Base-by-base conservation (phyloP, 2,797 vertebrate species). In the Carapus acus region DNA sequence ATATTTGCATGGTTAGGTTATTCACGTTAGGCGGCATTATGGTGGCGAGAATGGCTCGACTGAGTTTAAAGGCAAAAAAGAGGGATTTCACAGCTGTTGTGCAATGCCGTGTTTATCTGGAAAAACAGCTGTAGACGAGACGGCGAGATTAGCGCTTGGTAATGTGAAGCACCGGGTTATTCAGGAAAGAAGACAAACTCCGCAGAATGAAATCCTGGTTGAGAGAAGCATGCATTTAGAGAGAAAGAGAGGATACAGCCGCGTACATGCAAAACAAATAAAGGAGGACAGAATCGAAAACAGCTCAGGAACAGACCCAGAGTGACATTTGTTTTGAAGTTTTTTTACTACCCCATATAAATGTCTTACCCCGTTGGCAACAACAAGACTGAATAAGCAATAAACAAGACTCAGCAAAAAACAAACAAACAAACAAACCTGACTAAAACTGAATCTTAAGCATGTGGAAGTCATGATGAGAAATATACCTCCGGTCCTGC, bases 1-100 rank as follows among this genome's bases (percentile, higher is more conserved):
- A 85, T 70, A 82, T 75, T 76, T 62, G 63, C 58, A 79, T 64
- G 60, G 73, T 84, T 71, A 83, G 67, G 45, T 27, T 58, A 62
- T 69, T 69, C 65, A 2, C 20, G 67, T 71, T 54, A 67, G 73
- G 24, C 36, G 22, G 47, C 21, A 36, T 58, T 53, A 54, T 3
- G 20, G n/a, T 9, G 11, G 34, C 53, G 63, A 43, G 48, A 63
- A 52, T 33, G 42, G 29, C 40, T 22, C 15, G 15, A 27, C 11
- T 16, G 23, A 37, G 64, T 50, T 61, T 41, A 16, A 9, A 13
- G 31, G 31, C 8, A 9, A 9, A 33, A 67, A n/a, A 42, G 15
- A 2, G 49, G 20, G 61, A 62, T 60, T 65, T 61, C 20, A 16
- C 16, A 67, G 17, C n/a, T n/a, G n/a, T n/a, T 43, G 34, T 65